These are phyloP conservation scores for Octopus bimaculoides DNA, from an alignment of 1,140 invertebrate species.

Conservation along the genomic window DNA sequence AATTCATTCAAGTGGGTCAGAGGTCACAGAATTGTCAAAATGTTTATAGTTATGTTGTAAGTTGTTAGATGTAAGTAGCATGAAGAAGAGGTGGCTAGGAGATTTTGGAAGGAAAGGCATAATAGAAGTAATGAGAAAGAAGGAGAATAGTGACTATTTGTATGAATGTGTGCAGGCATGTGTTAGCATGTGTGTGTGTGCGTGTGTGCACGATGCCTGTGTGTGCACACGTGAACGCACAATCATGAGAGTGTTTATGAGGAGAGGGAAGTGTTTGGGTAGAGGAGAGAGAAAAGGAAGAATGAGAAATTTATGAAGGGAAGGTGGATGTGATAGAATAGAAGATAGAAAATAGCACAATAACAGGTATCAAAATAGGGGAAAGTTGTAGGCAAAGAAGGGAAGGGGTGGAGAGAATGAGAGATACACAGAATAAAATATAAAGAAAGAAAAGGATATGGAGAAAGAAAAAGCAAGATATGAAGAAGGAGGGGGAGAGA, in stretches of 20 bases:
- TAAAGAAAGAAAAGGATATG: slow-evolving; percentile 13
- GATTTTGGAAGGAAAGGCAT: not conserved
- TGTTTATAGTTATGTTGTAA: too few species aligned
- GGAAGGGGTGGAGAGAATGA: slow-evolving; percentile 1
- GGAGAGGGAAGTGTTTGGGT: too few species aligned
- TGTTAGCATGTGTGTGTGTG: too few species aligned
- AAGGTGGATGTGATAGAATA: not conserved
- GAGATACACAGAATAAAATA: slow-evolving; percentile 10
- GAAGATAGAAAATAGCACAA: slow-evolving; percentile 9
- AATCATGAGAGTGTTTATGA: too few species aligned
- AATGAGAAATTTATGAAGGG: too few species aligned
- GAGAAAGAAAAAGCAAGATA: slow-evolving; percentile 16
- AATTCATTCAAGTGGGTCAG: too few species aligned
- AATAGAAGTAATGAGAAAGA: not conserved
- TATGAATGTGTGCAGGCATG: too few species aligned
- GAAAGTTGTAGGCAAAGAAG: not conserved
- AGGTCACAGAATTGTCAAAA: too few species aligned
- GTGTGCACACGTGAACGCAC: too few species aligned
- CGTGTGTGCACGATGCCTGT: too few species aligned
- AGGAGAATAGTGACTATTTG: not conserved
- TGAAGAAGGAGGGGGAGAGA: not conserved
- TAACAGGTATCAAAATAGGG: not conserved
- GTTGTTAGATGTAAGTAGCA: too few species aligned
- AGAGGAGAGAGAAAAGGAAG: too few species aligned
- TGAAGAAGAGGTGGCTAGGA: slow-evolving; percentile 1